Percentiles rank a stretch among this genome's conserved stretches.
Conservation (phyloP, 1,140 invertebrate species). For the Catajapyx aquilonaris region DNA sequence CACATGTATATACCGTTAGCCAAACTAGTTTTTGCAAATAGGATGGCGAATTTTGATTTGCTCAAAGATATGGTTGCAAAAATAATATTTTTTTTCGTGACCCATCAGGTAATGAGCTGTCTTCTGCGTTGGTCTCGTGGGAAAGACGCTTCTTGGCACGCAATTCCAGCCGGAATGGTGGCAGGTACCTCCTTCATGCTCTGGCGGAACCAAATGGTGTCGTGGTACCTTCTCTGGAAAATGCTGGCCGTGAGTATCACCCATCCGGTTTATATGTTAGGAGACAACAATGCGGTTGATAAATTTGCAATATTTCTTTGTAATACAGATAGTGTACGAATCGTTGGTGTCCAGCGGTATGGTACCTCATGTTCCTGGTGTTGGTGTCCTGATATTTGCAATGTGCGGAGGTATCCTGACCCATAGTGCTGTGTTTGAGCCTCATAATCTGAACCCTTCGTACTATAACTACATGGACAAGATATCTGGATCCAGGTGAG, state of each 20-base stretch:
- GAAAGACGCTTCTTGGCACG: neutral
- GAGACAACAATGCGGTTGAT: neutral
- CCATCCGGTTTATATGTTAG: neutral
- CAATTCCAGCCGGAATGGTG: neutral
- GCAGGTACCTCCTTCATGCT: neutral
- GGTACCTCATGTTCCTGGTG: neutral
- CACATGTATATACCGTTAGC: too few species aligned
- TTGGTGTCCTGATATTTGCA: neutral
- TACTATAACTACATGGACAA: neutral
- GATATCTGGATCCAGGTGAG: too few species aligned
- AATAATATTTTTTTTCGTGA: neutral
- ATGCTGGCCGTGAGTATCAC: neutral
- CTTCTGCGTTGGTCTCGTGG: neutral
- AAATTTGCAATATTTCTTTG: neutral
- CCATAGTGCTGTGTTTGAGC: neutral
- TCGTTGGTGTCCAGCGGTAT: neutral
- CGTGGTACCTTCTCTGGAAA: neutral
- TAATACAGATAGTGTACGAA: neutral
- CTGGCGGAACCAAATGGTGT: neutral
- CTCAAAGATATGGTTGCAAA: neutral
- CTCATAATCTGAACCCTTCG: neutral
- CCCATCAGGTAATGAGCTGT: neutral
- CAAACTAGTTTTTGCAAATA: too few species aligned
- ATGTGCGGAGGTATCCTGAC: neutral
- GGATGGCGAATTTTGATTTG: too few species aligned